Percentiles rank a stretch among this genome's conserved stretches.
phyloP scores from a whole-genome alignment of 1,140 invertebrate genomes.

The Ganaspis sp. region DNA sequence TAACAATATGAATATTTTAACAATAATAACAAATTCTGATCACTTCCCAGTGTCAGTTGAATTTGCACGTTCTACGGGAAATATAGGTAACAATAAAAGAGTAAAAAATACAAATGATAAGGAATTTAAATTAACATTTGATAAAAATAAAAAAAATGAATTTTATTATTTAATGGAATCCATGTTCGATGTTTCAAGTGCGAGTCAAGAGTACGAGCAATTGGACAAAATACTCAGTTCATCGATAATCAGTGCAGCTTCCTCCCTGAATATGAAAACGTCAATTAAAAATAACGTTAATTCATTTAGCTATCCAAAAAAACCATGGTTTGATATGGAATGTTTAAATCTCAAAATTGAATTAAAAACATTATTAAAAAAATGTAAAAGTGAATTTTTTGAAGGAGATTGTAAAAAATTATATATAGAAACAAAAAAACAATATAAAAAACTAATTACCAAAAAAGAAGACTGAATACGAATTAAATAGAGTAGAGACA shows the following conservation, averaged over 20 bases:
- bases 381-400: not conserved
- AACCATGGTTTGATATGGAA: not conserved
- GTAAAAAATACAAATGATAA: not conserved
- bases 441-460: not conserved
- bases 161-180: not conserved
- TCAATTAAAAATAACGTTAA: not conserved
- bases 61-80: not conserved
- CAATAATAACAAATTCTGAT: not conserved
- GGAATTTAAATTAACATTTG: not conserved
- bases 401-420: not conserved
- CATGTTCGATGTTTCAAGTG: not conserved
- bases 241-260: too few species aligned
- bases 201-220: too few species aligned
- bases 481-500: not conserved
- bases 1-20: too few species aligned
- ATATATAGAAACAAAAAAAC: not conserved
- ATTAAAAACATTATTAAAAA: not conserved
- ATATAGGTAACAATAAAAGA: too few species aligned
- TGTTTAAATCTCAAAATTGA: not conserved
- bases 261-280: not conserved
- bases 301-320: conserved; percentile 13
- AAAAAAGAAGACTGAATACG: not conserved
- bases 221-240: too few species aligned
- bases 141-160: not conserved
- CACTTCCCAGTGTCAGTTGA: not conserved